Conservation (phyloP, 2,113 vertebrate genomes). For the Myotis davidii region DNA sequence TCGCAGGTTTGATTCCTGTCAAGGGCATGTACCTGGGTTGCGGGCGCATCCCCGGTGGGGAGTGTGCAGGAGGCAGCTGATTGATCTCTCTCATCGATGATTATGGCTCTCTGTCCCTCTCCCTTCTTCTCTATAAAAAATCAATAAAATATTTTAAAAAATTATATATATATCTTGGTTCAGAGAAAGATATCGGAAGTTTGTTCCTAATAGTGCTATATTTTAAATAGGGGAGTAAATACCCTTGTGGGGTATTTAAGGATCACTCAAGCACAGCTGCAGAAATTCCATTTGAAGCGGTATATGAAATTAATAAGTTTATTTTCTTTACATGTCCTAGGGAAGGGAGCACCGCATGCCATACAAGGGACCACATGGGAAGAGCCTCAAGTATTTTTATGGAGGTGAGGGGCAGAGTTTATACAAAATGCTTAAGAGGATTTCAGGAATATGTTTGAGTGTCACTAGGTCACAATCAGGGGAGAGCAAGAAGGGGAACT, state of each 20-base stretch:
- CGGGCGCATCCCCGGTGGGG: no score
- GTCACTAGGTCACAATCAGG: not conserved
- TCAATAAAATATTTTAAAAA: no score
- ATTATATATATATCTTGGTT: not conserved
- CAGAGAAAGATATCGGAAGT: not conserved
- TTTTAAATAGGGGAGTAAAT: not conserved
- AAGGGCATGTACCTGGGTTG: no score
- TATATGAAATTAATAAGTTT: not conserved
- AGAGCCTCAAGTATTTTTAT: not conserved
- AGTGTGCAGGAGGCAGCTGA: no score
- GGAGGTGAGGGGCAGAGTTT: fast-evolving
- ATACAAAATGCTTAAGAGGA: not conserved
- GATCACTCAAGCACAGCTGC: not conserved
- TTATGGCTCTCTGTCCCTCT: no score
- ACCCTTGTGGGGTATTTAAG: not conserved
- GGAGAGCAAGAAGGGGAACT: not conserved
- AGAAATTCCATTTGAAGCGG: not conserved
- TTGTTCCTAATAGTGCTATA: not conserved
- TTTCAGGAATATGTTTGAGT: not conserved
- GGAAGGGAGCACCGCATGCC: not conserved
- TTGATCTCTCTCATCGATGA: no score
- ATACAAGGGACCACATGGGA: not conserved
- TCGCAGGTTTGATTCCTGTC: no score
- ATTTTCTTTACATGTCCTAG: not conserved
- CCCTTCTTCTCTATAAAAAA: no score